Evolutionary conservation across 2,888 invertebrate genomes (phyloP).

Genomic region (Gryllus longicercus): DNA sequence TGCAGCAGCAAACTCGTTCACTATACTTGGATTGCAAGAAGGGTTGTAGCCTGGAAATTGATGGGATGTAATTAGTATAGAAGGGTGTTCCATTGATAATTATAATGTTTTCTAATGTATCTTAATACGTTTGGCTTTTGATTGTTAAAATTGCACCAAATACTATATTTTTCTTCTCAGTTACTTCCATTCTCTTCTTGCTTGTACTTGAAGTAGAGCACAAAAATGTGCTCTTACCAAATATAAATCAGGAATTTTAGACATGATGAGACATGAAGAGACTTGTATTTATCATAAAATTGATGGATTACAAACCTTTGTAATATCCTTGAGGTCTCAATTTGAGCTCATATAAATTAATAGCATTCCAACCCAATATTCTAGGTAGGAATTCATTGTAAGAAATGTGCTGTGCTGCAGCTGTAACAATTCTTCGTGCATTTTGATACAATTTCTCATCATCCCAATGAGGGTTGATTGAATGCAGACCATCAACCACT

Average conservation of each 20-base stretch:
- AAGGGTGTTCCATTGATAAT: too few relatives aligned
- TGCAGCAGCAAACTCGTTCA: conserved; percentile 87
- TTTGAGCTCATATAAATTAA: conserved; percentile 83
- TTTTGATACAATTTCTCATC: conserved; percentile 81
- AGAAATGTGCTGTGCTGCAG: conserved; percentile 73
- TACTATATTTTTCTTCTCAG: too few relatives aligned
- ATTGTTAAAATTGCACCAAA: too few relatives aligned
- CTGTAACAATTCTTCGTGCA: conserved; percentile 72
- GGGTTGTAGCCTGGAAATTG: conserved; percentile 65
- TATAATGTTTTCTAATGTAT: too few relatives aligned
- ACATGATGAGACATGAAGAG: too few relatives aligned
- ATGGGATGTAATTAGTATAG: too few relatives aligned
- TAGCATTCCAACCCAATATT: conserved; percentile 83
- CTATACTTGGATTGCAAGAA: conserved; percentile 81
- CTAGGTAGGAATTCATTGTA: conserved; percentile 90
- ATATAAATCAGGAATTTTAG: too few relatives aligned
- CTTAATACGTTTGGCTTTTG: too few relatives aligned
- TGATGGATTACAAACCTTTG: conserved; percentile 53
- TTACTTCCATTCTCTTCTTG: too few relatives aligned
- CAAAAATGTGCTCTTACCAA: too few relatives aligned
- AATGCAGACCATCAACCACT: conserved; percentile 70
- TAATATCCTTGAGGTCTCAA: conserved; percentile 79
- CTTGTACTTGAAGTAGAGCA: too few relatives aligned
- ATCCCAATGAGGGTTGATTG: conserved; percentile 86
- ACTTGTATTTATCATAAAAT: too few relatives aligned